phyloP scores from a whole-genome alignment of 2,888 invertebrate genomes.

The Criorhina ranunculi region DNA sequence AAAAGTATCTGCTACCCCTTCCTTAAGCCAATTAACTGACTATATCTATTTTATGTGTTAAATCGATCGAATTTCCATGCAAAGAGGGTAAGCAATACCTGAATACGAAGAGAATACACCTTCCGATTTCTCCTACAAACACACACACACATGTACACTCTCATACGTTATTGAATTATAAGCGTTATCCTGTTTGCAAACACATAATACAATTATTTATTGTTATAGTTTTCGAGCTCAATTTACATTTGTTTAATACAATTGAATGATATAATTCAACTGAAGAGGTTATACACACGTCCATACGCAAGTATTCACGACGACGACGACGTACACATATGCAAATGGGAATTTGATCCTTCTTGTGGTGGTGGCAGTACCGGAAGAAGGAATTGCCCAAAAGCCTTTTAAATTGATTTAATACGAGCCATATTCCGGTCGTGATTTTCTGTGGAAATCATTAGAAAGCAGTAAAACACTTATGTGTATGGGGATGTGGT shows the following conservation, averaged over 20 bases:
- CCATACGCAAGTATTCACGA: no score
- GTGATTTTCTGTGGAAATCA: slow-evolving; percentile 56
- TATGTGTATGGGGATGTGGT: slow-evolving; percentile 2
- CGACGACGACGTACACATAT: no score
- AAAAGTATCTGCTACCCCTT: slow-evolving; percentile 46
- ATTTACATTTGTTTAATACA: slow-evolving; percentile 73
- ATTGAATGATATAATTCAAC: slow-evolving; percentile 65
- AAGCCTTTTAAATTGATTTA: slow-evolving; percentile 69
- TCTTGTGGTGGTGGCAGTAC: slow-evolving; percentile 1
- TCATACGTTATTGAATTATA: slow-evolving; percentile 68
- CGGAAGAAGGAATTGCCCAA: slow-evolving; percentile 37
- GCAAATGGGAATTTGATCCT: slow-evolving; percentile 29
- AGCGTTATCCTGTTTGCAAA: slow-evolving; percentile 75
- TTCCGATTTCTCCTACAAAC: neutral
- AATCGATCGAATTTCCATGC: slow-evolving; percentile 64
- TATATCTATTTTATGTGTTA: slow-evolving; percentile 69
- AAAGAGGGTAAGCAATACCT: slow-evolving; percentile 47
- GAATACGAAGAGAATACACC: slow-evolving; percentile 9
- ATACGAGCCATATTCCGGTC: slow-evolving; percentile 31
- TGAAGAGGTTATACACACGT: slow-evolving; percentile 24
- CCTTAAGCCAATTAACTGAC: slow-evolving; percentile 52
- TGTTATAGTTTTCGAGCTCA: slow-evolving; percentile 73
- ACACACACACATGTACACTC: slow-evolving; percentile 11
- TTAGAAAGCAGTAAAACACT: slow-evolving; percentile 41
- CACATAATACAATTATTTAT: slow-evolving; percentile 75